Evolutionary conservation across 2,888 invertebrate species (phyloP).

Genomic region (Schizotus pectinicornis): DNA sequence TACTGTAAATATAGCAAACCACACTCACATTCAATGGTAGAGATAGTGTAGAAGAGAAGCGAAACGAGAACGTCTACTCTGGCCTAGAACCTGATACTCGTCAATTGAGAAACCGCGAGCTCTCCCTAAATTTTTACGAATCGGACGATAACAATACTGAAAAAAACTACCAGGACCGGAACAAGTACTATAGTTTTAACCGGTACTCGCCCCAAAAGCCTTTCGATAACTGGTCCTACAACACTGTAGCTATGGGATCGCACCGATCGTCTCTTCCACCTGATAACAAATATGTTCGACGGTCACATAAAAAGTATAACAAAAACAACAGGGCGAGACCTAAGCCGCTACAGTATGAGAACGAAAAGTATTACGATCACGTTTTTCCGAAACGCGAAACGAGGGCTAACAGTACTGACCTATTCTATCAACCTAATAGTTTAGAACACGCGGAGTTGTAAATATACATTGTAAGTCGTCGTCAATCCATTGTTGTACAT

Average conservation of each 20-base stretch:
- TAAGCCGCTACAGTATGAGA: slow-evolving; percentile 65
- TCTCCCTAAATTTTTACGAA: slow-evolving; percentile 50
- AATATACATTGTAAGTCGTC: slow-evolving; percentile 44
- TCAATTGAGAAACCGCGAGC: slow-evolving; percentile 41
- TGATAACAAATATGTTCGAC: slow-evolving; percentile 42
- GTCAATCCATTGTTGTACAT: slow-evolving; percentile 24
- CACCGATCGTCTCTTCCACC: slow-evolving; percentile 43
- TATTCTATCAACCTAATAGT: slow-evolving; percentile 54
- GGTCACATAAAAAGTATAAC: slow-evolving; percentile 43
- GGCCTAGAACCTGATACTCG: slow-evolving; percentile 47
- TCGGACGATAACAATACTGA: slow-evolving; percentile 49
- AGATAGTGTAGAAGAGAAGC: slow-evolving; percentile 55
- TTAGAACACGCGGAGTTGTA: slow-evolving; percentile 57
- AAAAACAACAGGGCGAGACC: slow-evolving; percentile 60
- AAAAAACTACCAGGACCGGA: slow-evolving; percentile 42
- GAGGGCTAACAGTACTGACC: slow-evolving; percentile 44
- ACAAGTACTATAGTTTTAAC: slow-evolving; percentile 53
- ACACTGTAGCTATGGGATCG: slow-evolving; percentile 43
- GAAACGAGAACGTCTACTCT: slow-evolving; percentile 50
- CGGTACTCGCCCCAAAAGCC: slow-evolving; percentile 48
- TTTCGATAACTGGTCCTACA: slow-evolving; percentile 51
- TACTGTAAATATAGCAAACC: slow-evolving; percentile 57
- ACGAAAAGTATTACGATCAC: slow-evolving; percentile 68
- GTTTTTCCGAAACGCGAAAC: slow-evolving; percentile 61
- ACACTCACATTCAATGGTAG: slow-evolving; percentile 59